These are phyloP conservation scores for Brienomyrus longianalis DNA, from an alignment of 2,113 vertebrate species.

Conservation along the genomic window DNA sequence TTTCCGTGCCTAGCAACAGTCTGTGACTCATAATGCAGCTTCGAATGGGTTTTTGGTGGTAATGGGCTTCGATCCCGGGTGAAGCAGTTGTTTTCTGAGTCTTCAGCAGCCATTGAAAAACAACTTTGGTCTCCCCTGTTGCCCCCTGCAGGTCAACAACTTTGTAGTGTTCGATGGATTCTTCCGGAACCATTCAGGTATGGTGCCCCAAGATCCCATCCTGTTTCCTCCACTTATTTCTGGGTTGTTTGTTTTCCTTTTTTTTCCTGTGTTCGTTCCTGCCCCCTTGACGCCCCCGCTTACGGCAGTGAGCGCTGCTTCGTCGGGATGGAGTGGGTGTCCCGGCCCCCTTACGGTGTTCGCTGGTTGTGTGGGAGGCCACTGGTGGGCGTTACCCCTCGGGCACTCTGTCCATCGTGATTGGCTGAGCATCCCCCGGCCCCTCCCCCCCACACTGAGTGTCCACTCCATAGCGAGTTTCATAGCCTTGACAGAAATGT, in stretches of 20 bases:
- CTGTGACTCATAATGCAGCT: background rate
- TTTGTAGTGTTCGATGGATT: constrained; percentile 87
- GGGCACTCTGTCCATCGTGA: background rate
- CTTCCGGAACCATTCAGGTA: constrained; percentile 75
- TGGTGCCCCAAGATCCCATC: background rate
- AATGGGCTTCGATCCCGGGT: background rate
- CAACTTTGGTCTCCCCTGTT: background rate
- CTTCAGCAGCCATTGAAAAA: background rate
- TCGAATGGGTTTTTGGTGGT: background rate
- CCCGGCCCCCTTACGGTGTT: background rate
- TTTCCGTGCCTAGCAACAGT: background rate
- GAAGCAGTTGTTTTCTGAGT: background rate
- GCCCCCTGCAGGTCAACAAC: constrained; percentile 74
- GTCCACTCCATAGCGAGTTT: background rate
- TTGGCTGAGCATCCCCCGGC: background rate
- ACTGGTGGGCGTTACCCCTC: background rate
- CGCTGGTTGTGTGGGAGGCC: background rate
- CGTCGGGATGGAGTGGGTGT: background rate
- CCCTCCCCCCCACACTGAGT: background rate
- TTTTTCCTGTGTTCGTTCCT: background rate
- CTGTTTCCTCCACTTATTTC: background rate
- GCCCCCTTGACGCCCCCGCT: background rate
- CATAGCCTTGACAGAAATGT: background rate
- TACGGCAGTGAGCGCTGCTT: background rate
- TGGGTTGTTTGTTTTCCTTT: background rate